Conservation (phyloP, 2,888 invertebrate genomes). For the Limulus polyphemus region DNA sequence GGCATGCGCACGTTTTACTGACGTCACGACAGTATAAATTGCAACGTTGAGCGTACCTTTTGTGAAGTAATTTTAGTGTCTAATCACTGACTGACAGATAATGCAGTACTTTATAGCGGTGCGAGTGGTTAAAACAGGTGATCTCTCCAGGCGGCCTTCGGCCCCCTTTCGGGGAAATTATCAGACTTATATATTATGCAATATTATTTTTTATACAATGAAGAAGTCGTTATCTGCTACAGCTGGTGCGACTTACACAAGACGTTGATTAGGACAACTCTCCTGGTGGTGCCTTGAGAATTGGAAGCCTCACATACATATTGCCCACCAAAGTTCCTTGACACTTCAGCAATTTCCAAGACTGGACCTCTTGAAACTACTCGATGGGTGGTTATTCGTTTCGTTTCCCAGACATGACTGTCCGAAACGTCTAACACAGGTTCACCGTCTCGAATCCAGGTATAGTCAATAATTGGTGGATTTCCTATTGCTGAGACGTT, state of each 20-base stretch:
- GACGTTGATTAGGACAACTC: constrained; percentile 69
- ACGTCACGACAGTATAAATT: no score
- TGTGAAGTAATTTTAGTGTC: no score
- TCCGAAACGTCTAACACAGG: constrained; percentile 21
- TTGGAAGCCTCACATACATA: constrained; percentile 80
- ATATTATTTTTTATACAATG: neutral
- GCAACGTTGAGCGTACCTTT: no score
- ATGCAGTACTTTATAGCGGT: no score
- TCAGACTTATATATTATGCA: neutral
- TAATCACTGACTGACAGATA: no score
- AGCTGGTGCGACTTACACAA: constrained; percentile 42
- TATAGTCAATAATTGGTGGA: constrained; percentile 67
- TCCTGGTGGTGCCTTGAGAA: constrained; percentile 64
- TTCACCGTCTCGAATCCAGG: constrained; percentile 50
- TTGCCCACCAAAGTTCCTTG: constrained; percentile 67
- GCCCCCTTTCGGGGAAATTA: neutral
- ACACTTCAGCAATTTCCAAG: constrained; percentile 67
- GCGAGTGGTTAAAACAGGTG: no score
- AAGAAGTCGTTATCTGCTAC: no score
- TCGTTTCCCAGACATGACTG: constrained; percentile 6
- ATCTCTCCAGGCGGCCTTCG: no score
- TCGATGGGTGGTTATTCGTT: constrained; percentile 8
- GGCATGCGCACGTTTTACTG: no score
- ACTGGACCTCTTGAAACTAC: constrained; percentile 35
- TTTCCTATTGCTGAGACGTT: constrained; percentile 70